Evolutionary conservation across 2,113 vertebrate species (phyloP).

Genomic region (Chaetura pelagica): DNA sequence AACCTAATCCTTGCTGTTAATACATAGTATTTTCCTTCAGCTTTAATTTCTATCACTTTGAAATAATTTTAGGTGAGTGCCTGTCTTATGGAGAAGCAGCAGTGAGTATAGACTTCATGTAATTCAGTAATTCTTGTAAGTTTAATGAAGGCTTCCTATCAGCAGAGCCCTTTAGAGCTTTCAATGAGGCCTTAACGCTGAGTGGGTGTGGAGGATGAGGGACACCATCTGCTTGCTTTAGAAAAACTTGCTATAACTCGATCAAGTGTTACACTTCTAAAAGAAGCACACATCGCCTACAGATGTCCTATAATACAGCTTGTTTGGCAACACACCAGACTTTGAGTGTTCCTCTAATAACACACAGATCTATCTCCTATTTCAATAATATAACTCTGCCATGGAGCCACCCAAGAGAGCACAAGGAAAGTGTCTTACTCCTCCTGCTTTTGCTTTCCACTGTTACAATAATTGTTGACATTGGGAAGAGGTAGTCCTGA

Average conservation of each 20-base stretch:
- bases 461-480: neutral
- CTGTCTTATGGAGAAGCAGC: neutral
- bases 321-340: neutral
- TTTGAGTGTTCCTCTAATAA: neutral
- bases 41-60: neutral
- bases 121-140: neutral
- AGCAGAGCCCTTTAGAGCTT: neutral
- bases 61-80: neutral
- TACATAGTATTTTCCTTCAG: neutral
- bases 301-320: neutral
- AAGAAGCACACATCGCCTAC: neutral
- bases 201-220: neutral
- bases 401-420: neutral
- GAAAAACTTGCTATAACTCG: neutral
- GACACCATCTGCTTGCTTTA: neutral
- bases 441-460: neutral
- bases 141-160: neutral
- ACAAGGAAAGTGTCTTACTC: rapidly evolving
- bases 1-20: neutral
- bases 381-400: neutral
- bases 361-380: neutral
- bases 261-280: neutral
- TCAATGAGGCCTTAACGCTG: neutral
- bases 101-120: neutral
- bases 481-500: neutral